These are phyloP conservation scores for Euphydryas editha DNA, from an alignment of 2,888 invertebrate genomes.

Conservation along the genomic window DNA sequence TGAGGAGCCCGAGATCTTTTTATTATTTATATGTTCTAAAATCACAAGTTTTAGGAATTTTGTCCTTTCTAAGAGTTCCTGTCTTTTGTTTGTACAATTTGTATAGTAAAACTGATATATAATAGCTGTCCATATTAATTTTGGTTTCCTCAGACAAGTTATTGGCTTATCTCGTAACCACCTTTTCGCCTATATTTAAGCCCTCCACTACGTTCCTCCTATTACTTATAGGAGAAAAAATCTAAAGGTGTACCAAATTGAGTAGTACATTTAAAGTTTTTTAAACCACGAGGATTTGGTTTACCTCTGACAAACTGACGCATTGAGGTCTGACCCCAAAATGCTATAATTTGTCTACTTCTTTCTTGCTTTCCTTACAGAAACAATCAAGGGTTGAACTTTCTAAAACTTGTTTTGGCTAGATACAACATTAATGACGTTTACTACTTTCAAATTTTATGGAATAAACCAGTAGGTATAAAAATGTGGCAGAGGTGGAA, in stretches of 20 bases:
- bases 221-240: background rate
- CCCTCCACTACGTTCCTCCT: background rate
- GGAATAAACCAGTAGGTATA: too few species aligned
- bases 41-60: constrained; percentile 2
- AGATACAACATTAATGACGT: background rate
- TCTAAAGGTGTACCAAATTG: background rate
- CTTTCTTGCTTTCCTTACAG: background rate
- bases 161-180: constrained; percentile 1
- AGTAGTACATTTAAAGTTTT: background rate
- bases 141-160: constrained; percentile 4
- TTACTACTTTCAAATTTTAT: background rate
- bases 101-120: constrained; percentile 5
- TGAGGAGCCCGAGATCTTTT: constrained; percentile 2
- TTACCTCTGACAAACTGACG: background rate
- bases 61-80: constrained; percentile 3
- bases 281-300: background rate
- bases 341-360: background rate
- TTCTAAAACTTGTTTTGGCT: background rate
- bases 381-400: background rate
- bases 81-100: background rate
- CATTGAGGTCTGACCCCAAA: background rate
- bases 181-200: background rate
- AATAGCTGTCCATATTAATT: constrained; percentile 5
- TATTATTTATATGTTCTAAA: constrained; percentile 2
- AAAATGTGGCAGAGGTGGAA: too few species aligned